Conservation (phyloP, 30 jellyfish, hydroid and myxozoan genomes). For the Clytia hemisphaerica region DNA sequence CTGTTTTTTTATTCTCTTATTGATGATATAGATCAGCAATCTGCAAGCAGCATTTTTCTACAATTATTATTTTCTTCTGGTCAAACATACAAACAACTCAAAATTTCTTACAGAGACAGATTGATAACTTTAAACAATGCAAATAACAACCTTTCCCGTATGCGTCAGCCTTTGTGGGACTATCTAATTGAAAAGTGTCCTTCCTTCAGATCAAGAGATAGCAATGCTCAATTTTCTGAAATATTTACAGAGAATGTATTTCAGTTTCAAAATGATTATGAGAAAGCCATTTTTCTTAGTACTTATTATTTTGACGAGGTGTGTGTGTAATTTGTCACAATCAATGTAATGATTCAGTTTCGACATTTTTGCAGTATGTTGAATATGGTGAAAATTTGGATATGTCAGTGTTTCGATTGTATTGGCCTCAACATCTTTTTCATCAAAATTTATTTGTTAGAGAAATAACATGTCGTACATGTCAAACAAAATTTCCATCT, state of each 20-base stretch:
- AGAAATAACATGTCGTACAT: not conserved
- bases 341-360: not conserved
- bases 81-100: too few relatives aligned
- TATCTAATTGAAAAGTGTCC: too few relatives aligned
- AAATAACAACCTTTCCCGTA: too few relatives aligned
- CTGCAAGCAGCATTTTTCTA: too few relatives aligned
- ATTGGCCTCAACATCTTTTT: not conserved
- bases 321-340: not conserved
- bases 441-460: not conserved
- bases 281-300: not conserved
- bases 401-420: not conserved
- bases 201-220: not conserved
- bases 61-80: too few relatives aligned
- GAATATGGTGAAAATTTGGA: not conserved
- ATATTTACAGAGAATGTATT: not conserved
- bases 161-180: too few relatives aligned
- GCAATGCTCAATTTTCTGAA: conserved; percentile 17
- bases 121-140: too few relatives aligned
- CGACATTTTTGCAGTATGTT: not conserved
- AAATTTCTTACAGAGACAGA: too few relatives aligned
- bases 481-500: not conserved
- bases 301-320: not conserved
- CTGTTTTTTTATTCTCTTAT: too few relatives aligned
- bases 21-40: too few relatives aligned
- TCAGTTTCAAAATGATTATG: not conserved